Conservation (phyloP, 2,888 invertebrate species). For the Malthinus seriepunctatus region DNA sequence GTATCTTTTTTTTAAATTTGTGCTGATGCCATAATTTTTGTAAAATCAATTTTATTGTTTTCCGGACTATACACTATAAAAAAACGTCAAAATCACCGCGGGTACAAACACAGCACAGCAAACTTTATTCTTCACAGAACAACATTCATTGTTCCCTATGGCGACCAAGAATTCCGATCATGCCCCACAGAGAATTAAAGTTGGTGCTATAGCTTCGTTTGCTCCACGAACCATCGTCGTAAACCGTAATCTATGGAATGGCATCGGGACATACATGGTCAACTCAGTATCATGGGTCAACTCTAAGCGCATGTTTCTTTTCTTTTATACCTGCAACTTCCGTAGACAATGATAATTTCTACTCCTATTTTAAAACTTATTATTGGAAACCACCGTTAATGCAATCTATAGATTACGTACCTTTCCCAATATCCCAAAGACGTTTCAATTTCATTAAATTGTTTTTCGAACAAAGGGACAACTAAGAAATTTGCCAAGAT, state of each 20-base stretch:
- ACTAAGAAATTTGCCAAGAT: constrained; percentile 25
- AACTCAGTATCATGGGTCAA: constrained; percentile 10
- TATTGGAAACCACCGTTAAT: not conserved
- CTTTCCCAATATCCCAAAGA: not conserved
- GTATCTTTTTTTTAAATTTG: constrained; percentile 32
- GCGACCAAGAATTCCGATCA: constrained; percentile 31
- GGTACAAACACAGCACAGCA: constrained; percentile 29
- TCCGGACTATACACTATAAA: too few relatives aligned
- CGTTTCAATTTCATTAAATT: constrained; percentile 24
- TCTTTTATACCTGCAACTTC: constrained; percentile 24
- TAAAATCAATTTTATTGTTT: constrained; percentile 6
- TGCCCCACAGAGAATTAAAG: constrained; percentile 33
- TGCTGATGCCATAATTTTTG: constrained; percentile 37
- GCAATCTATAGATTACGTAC: not conserved
- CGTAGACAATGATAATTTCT: constrained; percentile 11
- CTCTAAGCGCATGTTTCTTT: constrained; percentile 14
- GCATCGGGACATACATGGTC: constrained; percentile 23
- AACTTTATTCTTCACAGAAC: constrained; percentile 34
- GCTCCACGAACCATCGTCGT: constrained; percentile 36
- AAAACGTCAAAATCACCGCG: too few relatives aligned
- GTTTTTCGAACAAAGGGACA: constrained; percentile 20
- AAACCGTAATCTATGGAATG: constrained; percentile 32
- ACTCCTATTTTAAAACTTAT: constrained; percentile 8
- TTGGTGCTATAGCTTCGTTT: constrained; percentile 34
- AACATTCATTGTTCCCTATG: constrained; percentile 29